A percentile compares a stretch with the other conserved stretches of the same genome.
phyloP scores from a whole-genome alignment of 2,113 vertebrate genomes.

The Noctilio leporinus region DNA sequence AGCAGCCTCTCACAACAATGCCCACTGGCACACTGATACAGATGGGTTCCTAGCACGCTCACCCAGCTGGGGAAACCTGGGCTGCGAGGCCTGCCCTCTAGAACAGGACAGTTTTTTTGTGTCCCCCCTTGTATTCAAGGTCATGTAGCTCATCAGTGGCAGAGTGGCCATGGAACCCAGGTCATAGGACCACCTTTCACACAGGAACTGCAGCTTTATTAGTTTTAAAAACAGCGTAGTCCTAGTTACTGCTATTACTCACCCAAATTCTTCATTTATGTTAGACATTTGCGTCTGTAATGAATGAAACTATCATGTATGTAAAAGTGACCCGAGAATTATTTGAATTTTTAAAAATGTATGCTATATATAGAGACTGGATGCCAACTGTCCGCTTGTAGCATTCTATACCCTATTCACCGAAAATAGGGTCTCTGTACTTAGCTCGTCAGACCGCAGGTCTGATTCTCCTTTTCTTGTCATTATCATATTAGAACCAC shows the following conservation, averaged over 20 bases:
- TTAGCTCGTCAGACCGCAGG: neutral
- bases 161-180: neutral
- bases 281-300: neutral
- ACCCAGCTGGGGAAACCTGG: too few relatives aligned
- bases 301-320: constrained; percentile 25
- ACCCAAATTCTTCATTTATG: neutral
- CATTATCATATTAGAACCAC: constrained; percentile 57
- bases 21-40: too few relatives aligned
- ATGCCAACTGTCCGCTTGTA: neutral
- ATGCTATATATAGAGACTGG: constrained; percentile 12
- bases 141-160: neutral
- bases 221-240: neutral
- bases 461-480: constrained; percentile 50
- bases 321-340: constrained; percentile 21
- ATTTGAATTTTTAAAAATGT: neutral
- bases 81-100: too few relatives aligned
- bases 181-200: neutral
- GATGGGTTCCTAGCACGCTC: too few relatives aligned
- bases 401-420: neutral
- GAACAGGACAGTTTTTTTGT: too few relatives aligned
- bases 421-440: constrained; percentile 22
- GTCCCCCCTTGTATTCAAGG: neutral
- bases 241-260: neutral
- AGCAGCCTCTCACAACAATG: too few relatives aligned
- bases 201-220: neutral